A percentile compares a stretch with the other conserved stretches of the same genome.
Evolutionary conservation across 2,113 vertebrate genomes (phyloP).

Genomic region (Macquaria ambigua): DNA sequence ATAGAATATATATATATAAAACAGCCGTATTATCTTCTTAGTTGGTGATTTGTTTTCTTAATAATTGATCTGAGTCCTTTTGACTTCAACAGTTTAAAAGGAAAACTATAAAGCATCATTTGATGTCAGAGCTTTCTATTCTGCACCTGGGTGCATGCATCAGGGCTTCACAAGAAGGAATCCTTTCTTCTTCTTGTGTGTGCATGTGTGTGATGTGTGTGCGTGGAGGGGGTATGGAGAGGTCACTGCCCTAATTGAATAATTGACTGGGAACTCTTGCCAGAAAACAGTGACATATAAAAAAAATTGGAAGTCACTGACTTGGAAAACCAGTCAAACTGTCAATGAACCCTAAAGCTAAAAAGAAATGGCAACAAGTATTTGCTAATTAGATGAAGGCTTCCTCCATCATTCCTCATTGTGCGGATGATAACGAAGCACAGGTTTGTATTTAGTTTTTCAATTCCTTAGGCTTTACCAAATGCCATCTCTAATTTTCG

Average conservation of each 20-base stretch:
- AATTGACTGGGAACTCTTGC: slow-evolving; percentile 56
- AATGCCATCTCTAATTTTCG: slow-evolving; percentile 81
- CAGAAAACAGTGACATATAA: slow-evolving; percentile 37
- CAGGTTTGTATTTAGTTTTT: slow-evolving; percentile 80
- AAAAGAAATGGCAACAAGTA: slow-evolving; percentile 57
- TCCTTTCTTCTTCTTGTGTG: slow-evolving; percentile 64
- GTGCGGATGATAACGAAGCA: slow-evolving; percentile 51
- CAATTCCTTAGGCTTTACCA: slow-evolving; percentile 75
- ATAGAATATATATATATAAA: not conserved
- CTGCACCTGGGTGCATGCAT: slow-evolving; percentile 62
- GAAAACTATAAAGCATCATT: slow-evolving; percentile 50
- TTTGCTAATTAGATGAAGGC: slow-evolving; percentile 73
- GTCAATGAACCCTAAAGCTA: slow-evolving; percentile 54
- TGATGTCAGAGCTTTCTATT: slow-evolving; percentile 51
- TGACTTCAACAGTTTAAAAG: not conserved
- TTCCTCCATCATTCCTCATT: slow-evolving; percentile 65
- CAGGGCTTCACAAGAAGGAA: slow-evolving; percentile 60
- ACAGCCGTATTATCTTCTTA: not conserved
- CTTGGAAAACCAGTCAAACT: slow-evolving; percentile 59
- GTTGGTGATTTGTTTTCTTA: not conserved
- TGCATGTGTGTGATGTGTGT: slow-evolving; percentile 30
- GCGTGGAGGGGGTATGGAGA: slow-evolving; percentile 53
- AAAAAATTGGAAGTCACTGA: slow-evolving; percentile 40
- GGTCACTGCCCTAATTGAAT: slow-evolving; percentile 73
- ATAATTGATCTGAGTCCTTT: slow-evolving; percentile 12